Percentiles rank a stretch among this genome's conserved stretches.
These are phyloP conservation scores for Ginglymostoma cirratum DNA, from an alignment of 2,113 vertebrate genomes.

Conservation along the genomic window DNA sequence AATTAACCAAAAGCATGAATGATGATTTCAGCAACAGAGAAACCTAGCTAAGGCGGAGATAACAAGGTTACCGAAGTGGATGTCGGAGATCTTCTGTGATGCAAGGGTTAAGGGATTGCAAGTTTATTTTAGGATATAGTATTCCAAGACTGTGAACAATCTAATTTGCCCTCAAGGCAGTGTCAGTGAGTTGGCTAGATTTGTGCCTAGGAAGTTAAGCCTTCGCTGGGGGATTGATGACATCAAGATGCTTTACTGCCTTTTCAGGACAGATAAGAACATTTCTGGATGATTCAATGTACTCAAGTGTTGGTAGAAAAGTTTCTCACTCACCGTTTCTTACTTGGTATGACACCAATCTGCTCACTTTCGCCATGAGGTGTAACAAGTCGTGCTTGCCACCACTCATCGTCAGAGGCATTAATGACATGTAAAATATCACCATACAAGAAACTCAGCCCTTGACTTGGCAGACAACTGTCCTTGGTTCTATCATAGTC, in stretches of 20 bases:
- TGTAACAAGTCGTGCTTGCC: conserved; percentile 93
- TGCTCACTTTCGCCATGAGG: conserved; percentile 94
- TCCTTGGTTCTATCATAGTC: conserved; percentile 95
- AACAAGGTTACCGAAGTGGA: neutral
- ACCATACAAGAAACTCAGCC: conserved; percentile 92
- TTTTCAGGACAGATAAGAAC: neutral
- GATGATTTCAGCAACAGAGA: neutral
- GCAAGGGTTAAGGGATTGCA: neutral
- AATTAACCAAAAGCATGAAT: neutral
- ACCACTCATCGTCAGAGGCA: conserved; percentile 96
- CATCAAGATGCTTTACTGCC: neutral
- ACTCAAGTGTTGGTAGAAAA: neutral
- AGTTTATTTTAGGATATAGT: neutral
- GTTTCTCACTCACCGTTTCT: conserved; percentile 72
- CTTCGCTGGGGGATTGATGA: neutral
- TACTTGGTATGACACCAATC: conserved; percentile 97
- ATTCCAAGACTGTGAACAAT: neutral
- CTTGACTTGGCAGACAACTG: conserved; percentile 96
- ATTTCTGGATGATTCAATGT: neutral
- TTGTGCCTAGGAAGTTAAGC: neutral
- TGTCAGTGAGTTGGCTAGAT: neutral
- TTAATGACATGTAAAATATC: conserved; percentile 97
- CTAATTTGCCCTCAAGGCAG: neutral
- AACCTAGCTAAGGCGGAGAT: neutral
- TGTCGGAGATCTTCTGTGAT: neutral